These are phyloP conservation scores for Antedon mediterranea DNA, from an alignment of 53 echinoderm and acorn worm genomes.

Conservation along the genomic window DNA sequence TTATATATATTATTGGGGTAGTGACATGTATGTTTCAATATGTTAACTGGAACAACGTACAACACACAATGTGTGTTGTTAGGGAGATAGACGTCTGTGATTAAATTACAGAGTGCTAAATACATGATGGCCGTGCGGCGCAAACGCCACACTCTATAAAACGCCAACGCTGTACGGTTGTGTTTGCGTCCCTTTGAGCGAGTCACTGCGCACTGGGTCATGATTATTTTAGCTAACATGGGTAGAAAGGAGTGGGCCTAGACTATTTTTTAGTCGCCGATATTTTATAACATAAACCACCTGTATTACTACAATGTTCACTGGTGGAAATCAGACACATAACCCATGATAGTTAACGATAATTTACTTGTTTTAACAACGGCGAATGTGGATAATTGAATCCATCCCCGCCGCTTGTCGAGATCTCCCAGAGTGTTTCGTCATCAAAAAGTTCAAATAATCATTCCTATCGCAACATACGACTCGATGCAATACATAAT, in stretches of 20 bases:
- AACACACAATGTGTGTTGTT: background rate
- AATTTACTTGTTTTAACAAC: background rate
- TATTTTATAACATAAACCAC: background rate
- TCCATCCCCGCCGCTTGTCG: background rate
- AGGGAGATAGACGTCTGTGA: background rate
- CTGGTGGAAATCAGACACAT: background rate
- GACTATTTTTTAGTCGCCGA: background rate
- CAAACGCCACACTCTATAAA: too few relatives aligned
- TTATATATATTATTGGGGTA: background rate
- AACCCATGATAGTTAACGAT: background rate
- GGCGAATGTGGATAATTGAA: background rate
- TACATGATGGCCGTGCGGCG: background rate
- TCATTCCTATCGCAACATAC: too few relatives aligned
- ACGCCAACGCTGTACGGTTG: background rate
- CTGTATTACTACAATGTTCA: background rate
- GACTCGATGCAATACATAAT: too few relatives aligned
- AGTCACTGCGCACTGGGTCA: background rate
- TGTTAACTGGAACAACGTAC: background rate
- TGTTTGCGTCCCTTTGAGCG: background rate
- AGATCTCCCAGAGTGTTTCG: background rate
- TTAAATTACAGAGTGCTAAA: background rate
- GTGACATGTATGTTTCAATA: background rate
- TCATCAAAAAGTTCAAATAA: background rate
- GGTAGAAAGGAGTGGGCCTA: background rate
- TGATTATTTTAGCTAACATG: background rate